Evolutionary conservation across 2,113 vertebrate genomes (phyloP).

Genomic region (Bos indicus): DNA sequence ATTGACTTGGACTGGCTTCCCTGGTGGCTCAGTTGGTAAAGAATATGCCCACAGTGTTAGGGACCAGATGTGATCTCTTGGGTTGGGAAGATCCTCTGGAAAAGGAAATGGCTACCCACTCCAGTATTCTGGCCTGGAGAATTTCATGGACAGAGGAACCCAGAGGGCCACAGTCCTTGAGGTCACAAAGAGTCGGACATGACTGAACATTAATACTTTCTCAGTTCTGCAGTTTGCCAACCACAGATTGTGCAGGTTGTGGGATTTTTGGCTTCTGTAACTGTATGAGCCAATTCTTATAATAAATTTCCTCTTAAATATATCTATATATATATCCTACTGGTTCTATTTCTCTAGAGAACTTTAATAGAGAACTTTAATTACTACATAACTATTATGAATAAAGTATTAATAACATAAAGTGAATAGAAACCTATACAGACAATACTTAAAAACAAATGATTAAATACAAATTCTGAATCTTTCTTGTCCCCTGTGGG

Average conservation of each 20-base stretch:
- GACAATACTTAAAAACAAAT: neutral
- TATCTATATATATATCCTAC: neutral
- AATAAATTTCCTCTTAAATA: neutral
- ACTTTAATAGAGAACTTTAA: neutral
- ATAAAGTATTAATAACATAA: neutral
- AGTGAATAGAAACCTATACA: neutral
- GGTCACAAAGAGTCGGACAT: neutral
- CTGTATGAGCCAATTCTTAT: neutral
- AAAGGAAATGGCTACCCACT: neutral
- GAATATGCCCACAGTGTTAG: neutral
- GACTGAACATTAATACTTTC: neutral
- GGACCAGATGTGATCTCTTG: neutral
- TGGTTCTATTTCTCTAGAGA: neutral
- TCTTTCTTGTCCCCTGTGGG: neutral
- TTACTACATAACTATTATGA: neutral
- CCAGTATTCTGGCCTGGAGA: neutral
- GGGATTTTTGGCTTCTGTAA: neutral
- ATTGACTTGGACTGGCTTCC: neutral
- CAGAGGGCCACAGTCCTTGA: neutral
- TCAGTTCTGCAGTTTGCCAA: neutral
- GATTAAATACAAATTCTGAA: neutral
- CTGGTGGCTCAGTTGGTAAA: neutral
- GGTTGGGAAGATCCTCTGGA: neutral
- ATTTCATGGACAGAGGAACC: neutral
- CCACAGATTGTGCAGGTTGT: neutral